A percentile compares a stretch with the other conserved stretches of the same genome.
phyloP scores from a whole-genome alignment of 2,113 vertebrate species.

The Myotis yumanensis region DNA sequence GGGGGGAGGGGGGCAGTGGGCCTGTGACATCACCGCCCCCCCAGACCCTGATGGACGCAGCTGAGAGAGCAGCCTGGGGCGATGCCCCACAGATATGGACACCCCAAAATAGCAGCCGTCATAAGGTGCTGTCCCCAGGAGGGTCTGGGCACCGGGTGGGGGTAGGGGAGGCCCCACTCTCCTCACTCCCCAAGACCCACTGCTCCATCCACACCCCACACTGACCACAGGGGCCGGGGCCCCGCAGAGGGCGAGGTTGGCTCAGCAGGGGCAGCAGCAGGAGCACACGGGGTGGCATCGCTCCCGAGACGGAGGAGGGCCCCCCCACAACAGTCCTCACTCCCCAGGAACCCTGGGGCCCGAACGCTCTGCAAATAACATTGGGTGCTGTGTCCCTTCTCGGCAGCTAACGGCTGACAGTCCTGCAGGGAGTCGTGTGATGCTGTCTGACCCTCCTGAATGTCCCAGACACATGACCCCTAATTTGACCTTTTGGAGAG shows the following conservation, averaged over 20 bases:
- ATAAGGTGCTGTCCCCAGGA: background rate
- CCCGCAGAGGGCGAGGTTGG: too few species aligned
- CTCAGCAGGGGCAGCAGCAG: background rate
- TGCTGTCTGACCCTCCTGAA: background rate
- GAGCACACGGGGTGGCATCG: background rate
- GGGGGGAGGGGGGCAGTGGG: background rate
- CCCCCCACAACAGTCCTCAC: too few species aligned
- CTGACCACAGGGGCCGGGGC: background rate
- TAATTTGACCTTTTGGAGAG: background rate
- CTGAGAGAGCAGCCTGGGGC: background rate
- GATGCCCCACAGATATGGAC: background rate
- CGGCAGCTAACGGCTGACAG: background rate
- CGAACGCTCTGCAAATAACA: rapidly evolving
- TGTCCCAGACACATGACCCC: background rate
- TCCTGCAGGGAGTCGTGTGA: background rate
- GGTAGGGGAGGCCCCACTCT: rapidly evolving
- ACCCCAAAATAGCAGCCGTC: background rate
- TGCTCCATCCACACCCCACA: background rate
- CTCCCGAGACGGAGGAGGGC: background rate
- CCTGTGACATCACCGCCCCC: background rate
- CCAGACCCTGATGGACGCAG: background rate
- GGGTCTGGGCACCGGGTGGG: background rate
- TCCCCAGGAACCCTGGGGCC: background rate
- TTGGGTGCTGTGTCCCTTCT: rapidly evolving
- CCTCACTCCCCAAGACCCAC: background rate